Conservation (phyloP, 2,888 invertebrate genomes). For the Lepeophtheirus nordmannii region DNA sequence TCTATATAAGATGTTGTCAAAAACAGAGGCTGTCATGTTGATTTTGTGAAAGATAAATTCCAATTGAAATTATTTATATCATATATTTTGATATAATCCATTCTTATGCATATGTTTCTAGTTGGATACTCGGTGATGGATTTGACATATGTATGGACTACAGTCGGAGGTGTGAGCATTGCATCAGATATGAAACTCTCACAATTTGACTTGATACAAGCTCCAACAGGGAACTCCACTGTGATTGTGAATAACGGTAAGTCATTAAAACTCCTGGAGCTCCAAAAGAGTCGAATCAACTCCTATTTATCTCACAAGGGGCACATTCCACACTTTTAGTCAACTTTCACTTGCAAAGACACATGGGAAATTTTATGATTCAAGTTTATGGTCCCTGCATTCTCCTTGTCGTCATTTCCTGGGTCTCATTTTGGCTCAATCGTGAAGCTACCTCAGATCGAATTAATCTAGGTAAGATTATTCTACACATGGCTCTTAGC, state of each 20-base stretch:
- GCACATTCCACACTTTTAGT: slow-evolving; percentile 41
- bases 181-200: slow-evolving; percentile 67
- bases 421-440: slow-evolving; percentile 74
- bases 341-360: slow-evolving; percentile 58
- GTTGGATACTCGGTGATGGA: slow-evolving; percentile 58
- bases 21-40: no score
- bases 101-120: slow-evolving; percentile 33
- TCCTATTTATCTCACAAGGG: background rate
- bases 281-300: no score
- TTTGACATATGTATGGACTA: slow-evolving; percentile 58
- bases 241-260: slow-evolving; percentile 20
- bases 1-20: no score
- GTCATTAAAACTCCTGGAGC: background rate
- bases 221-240: slow-evolving; percentile 36
- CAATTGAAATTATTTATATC: no score
- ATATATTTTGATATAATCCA: no score
- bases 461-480: slow-evolving; percentile 50
- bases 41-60: no score
- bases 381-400: slow-evolving; percentile 42
- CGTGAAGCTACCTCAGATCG: slow-evolving; percentile 68
- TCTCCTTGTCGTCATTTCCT: slow-evolving; percentile 37
- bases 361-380: slow-evolving; percentile 55
- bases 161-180: slow-evolving; percentile 52
- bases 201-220: slow-evolving; percentile 63
- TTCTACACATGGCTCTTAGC: background rate